Evolutionary conservation across 2,888 invertebrate species (phyloP).

Genomic region (Notodromas monacha): DNA sequence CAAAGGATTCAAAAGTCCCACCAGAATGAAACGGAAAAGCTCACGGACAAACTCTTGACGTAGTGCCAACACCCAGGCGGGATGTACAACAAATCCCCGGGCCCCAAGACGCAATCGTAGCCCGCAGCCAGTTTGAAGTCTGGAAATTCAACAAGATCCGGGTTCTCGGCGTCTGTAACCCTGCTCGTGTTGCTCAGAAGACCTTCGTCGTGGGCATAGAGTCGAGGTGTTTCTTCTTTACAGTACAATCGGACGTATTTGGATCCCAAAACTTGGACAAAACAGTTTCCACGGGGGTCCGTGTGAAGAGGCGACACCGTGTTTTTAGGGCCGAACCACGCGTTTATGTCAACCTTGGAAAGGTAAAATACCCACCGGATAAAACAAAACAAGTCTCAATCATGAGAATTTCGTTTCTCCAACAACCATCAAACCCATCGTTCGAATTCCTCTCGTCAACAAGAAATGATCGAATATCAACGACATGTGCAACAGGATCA

Average conservation of each 20-base stretch:
- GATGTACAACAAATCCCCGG: slow-evolving; percentile 71
- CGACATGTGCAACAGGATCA: slow-evolving; percentile 11
- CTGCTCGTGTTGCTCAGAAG: slow-evolving; percentile 62
- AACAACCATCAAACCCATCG: neutral
- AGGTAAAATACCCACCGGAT: too few relatives aligned
- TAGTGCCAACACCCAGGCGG: slow-evolving; percentile 94
- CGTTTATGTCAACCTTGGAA: slow-evolving; percentile 46
- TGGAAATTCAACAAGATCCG: slow-evolving; percentile 20
- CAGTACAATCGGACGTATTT: slow-evolving; percentile 61
- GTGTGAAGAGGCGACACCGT: slow-evolving; percentile 81
- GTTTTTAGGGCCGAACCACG: slow-evolving; percentile 80
- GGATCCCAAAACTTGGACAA: slow-evolving; percentile 48
- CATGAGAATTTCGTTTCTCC: too few relatives aligned
- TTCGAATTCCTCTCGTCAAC: slow-evolving; percentile 10
- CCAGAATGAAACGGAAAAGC: slow-evolving; percentile 95
- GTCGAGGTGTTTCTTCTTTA: slow-evolving; percentile 27
- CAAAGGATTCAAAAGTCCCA: too few relatives aligned
- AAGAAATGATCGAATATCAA: too few relatives aligned
- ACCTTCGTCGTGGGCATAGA: slow-evolving; percentile 44
- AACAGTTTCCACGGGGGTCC: slow-evolving; percentile 69
- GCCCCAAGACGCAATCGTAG: slow-evolving; percentile 31
- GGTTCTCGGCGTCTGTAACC: slow-evolving; percentile 20
- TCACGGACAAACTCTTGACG: slow-evolving; percentile 49
- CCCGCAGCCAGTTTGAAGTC: slow-evolving; percentile 33
- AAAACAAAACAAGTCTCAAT: too few relatives aligned